These are phyloP conservation scores for Chroicocephalus ridibundus DNA, from an alignment of 2,113 vertebrate species.

Conservation along the genomic window DNA sequence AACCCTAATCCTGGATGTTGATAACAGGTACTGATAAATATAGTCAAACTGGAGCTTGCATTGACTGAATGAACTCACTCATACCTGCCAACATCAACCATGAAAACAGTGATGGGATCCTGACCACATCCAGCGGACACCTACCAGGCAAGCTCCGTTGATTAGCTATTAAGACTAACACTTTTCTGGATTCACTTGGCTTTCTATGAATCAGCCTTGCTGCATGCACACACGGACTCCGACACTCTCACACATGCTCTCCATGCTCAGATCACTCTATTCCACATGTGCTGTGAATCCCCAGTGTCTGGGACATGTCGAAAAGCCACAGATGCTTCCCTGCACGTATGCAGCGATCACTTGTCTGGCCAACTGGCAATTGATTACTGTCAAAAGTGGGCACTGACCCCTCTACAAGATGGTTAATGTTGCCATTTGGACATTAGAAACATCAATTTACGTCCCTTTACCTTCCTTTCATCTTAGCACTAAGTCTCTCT, in stretches of 20 bases:
- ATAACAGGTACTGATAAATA: not conserved
- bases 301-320: not conserved
- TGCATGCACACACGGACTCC: not conserved
- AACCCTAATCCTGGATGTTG: not conserved
- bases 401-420: not conserved
- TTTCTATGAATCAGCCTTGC: not conserved
- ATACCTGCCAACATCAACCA: not conserved
- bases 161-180: not conserved
- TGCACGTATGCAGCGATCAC: not conserved
- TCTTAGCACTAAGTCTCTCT: not conserved
- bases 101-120: not conserved
- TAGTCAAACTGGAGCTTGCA: not conserved
- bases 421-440: not conserved
- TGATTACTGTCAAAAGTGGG: not conserved
- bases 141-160: not conserved
- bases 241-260: not conserved
- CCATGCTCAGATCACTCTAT: not conserved
- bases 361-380: not conserved
- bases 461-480: not conserved
- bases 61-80: not conserved
- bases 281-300: not conserved
- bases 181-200: not conserved
- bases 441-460: not conserved
- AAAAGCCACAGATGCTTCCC: slow-evolving; percentile 18
- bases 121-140: not conserved